phyloP scores from a whole-genome alignment of 2,797 vertebrate genomes.

The Kryptopterus vitreolus region DNA sequence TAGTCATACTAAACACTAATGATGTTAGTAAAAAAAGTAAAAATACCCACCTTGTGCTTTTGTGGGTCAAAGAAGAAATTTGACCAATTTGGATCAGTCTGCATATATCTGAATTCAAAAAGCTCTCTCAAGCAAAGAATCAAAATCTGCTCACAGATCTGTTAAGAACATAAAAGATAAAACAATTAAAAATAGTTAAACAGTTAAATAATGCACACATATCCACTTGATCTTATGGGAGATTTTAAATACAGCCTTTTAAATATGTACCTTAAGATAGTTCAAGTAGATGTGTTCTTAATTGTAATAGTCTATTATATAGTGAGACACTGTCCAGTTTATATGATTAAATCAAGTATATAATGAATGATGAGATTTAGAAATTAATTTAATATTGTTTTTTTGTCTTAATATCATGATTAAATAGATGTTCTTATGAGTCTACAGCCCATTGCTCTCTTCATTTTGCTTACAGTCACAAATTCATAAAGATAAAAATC shows the following conservation, averaged over 20 bases:
- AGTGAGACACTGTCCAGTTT: not conserved
- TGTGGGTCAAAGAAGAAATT: conserved; percentile 97
- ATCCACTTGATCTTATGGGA: not conserved
- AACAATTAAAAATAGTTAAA: not conserved
- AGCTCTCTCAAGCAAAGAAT: conserved; percentile 88
- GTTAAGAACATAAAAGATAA: not conserved
- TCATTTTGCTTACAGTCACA: not conserved
- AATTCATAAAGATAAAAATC: not conserved
- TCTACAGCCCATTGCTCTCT: not conserved
- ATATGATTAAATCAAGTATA: not conserved
- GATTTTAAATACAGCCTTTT: not conserved
- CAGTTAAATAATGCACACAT: not conserved
- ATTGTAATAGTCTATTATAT: not conserved
- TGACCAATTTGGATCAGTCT: conserved; percentile 99
- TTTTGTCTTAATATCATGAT: not conserved
- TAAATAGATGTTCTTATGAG: not conserved
- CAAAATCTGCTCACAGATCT: conserved; percentile 94
- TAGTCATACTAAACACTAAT: not conserved
- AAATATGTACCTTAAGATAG: not conserved
- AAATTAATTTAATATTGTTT: not conserved
- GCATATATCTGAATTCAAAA: conserved; percentile 96
- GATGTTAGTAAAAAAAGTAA: not conserved
- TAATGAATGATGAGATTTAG: not conserved
- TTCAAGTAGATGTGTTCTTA: not conserved
- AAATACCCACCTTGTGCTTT: conserved; percentile 79